Evolutionary conservation across 2,113 vertebrate genomes (phyloP).

Genomic region (Aythya baeri): DNA sequence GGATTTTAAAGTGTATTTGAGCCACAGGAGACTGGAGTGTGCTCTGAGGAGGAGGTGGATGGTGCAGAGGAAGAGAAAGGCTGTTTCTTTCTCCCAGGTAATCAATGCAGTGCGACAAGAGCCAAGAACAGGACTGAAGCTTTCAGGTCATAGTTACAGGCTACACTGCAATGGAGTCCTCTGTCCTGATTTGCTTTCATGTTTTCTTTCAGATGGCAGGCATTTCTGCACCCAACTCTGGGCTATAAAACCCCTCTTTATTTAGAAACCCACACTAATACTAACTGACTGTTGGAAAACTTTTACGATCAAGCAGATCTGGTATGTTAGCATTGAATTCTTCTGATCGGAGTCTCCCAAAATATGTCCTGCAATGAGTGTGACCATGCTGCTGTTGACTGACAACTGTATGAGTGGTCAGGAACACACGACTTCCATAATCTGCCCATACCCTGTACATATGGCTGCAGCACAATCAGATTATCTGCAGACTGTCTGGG

Average conservation of each 20-base stretch:
- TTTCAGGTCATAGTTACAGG: not conserved
- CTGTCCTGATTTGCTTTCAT: not conserved
- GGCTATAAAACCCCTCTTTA: not conserved
- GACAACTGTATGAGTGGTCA: not conserved
- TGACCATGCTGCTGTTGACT: not conserved
- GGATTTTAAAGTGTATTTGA: not conserved
- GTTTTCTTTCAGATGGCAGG: not conserved
- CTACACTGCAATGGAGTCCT: not conserved
- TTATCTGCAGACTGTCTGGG: not conserved
- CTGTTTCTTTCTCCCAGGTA: not conserved
- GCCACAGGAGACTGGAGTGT: not conserved
- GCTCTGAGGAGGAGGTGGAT: not conserved
- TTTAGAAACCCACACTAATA: not conserved
- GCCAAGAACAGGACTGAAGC: not conserved
- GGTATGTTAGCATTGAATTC: not conserved
- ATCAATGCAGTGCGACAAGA: not conserved
- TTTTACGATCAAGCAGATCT: not conserved
- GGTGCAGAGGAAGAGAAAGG: not conserved
- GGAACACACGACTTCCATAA: not conserved
- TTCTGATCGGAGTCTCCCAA: not conserved
- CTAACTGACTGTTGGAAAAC: not conserved
- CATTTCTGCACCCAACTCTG: not conserved
- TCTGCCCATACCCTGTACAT: not conserved
- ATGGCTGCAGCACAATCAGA: not conserved
- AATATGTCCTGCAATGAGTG: accelerated